Percentiles rank a stretch among this genome's conserved stretches.
phyloP scores from a whole-genome alignment of 1,140 invertebrate species.

The Olivierus martensii region DNA sequence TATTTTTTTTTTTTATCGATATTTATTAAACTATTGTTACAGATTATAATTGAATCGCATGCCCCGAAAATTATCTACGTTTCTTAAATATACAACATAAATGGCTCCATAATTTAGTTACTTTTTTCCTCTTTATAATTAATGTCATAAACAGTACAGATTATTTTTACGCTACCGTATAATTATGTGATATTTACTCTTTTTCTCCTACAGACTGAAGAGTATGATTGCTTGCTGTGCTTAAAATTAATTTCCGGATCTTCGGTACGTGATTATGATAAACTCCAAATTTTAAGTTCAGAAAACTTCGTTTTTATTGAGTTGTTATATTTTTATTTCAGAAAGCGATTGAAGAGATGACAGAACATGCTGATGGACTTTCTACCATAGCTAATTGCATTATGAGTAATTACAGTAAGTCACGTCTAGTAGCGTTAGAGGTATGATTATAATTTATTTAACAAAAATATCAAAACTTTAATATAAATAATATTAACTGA shows the following conservation, averaged over 20 bases:
- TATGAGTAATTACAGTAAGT: conserved; percentile 69
- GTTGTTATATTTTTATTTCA: background rate
- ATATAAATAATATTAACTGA: too few relatives aligned
- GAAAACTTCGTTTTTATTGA: background rate
- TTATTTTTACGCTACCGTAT: background rate
- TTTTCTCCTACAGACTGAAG: background rate
- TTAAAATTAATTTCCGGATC: background rate
- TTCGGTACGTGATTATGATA: background rate
- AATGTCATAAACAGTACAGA: background rate
- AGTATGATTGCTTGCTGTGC: background rate
- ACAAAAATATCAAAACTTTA: too few relatives aligned
- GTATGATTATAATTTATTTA: conserved; percentile 39
- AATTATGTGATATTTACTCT: background rate
- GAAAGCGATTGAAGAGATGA: conserved; percentile 19
- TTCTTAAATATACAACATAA: too few relatives aligned
- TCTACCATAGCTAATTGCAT: conserved; percentile 74
- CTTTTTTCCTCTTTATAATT: too few relatives aligned
- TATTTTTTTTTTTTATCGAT: too few relatives aligned
- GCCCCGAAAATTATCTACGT: too few relatives aligned
- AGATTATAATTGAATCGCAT: too few relatives aligned
- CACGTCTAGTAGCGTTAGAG: conserved; percentile 66
- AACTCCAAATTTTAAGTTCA: background rate
- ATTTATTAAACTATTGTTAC: too few relatives aligned
- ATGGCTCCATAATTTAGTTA: too few relatives aligned
- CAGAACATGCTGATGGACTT: conserved; percentile 61